A percentile compares a stretch with the other conserved stretches of the same genome.
Evolutionary conservation across 2,797 vertebrate species (phyloP).

Genomic region (Scolopax rusticola): DNA sequence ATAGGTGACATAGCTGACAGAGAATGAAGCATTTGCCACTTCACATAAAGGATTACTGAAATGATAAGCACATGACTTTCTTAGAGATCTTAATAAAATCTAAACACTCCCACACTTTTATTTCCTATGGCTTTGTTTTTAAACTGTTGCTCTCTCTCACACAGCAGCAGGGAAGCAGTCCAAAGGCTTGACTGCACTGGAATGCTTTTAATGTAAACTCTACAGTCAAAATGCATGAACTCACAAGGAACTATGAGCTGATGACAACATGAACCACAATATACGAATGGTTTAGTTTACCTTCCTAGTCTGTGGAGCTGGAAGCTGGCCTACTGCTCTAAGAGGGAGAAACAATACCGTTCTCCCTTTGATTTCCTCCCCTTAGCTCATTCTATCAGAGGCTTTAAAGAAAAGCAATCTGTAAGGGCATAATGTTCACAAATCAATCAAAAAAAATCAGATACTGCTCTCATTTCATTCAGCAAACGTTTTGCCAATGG

Average conservation of each 20-base stretch:
- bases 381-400: not conserved
- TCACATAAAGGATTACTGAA: constrained; percentile 24
- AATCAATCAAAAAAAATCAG: constrained; percentile 12
- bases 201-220: constrained; percentile 10
- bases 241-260: not conserved
- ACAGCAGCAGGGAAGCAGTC: not conserved
- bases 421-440: constrained; percentile 16
- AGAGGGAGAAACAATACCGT: not conserved
- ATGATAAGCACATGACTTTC: constrained; percentile 12
- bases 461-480: constrained; percentile 21
- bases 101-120: not conserved
- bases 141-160: not conserved
- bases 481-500: not conserved
- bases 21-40: constrained; percentile 18
- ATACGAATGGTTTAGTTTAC: not conserved
- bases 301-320: not conserved
- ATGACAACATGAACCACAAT: not conserved
- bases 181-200: not conserved
- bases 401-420: constrained; percentile 4
- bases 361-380: not conserved
- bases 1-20: constrained; percentile 32
- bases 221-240: not conserved
- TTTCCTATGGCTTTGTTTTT: not conserved
- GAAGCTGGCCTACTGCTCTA: not conserved
- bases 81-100: not conserved